These are phyloP conservation scores for Lysandra coridon DNA, from an alignment of 2,888 invertebrate species.

Conservation along the genomic window DNA sequence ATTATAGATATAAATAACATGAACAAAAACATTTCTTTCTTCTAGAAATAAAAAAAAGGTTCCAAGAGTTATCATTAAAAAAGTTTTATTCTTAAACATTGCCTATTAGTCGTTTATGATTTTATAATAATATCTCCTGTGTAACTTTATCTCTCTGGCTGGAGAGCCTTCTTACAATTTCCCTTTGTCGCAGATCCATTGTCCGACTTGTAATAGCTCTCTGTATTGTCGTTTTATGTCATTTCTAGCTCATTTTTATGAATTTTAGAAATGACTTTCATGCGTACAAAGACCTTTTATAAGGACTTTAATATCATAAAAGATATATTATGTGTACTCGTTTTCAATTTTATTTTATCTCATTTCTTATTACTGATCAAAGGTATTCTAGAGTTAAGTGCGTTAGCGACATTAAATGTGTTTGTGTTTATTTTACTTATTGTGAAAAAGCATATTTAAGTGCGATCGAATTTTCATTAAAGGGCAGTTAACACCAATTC, in stretches of 20 bases:
- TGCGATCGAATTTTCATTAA: not conserved
- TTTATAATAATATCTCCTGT: constrained; percentile 50
- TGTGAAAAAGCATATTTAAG: not conserved
- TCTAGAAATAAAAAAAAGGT: not conserved
- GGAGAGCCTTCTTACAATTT: constrained; percentile 62
- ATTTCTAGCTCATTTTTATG: constrained; percentile 60
- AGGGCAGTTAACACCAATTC: not conserved
- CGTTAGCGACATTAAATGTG: not conserved
- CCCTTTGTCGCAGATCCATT: constrained; percentile 68
- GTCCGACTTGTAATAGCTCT: constrained; percentile 61
- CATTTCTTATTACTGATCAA: not conserved
- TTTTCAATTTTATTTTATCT: not conserved
- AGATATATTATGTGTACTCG: not conserved
- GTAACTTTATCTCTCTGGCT: constrained; percentile 63
- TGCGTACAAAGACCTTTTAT: constrained; percentile 43
- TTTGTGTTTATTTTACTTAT: not conserved
- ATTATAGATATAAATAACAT: too few relatives aligned
- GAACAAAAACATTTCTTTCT: too few relatives aligned
- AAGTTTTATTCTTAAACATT: constrained; percentile 39
- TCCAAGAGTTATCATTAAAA: not conserved
- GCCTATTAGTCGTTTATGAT: constrained; percentile 36
- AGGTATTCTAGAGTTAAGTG: not conserved
- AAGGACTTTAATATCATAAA: not conserved
- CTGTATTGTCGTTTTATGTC: constrained; percentile 73
- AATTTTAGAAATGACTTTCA: constrained; percentile 53